Conservation (phyloP, 2,797 vertebrate species). For the Clarias platycephalus region DNA sequence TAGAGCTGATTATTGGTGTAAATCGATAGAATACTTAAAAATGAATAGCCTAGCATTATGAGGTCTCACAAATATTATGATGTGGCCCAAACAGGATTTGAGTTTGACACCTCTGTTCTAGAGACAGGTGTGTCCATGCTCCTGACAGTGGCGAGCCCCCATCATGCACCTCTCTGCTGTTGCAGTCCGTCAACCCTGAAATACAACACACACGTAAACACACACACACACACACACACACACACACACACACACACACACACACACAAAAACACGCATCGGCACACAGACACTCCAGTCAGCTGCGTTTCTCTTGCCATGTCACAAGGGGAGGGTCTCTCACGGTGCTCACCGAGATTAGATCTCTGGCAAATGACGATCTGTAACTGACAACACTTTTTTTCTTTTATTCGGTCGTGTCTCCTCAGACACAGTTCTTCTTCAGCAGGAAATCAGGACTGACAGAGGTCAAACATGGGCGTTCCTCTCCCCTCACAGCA, state of each 20-base stretch:
- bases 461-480: conserved; percentile 52
- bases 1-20: neutral
- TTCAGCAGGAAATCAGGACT: conserved; percentile 48
- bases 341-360: conserved; percentile 58
- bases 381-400: conserved; percentile 55
- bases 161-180: conserved; percentile 48
- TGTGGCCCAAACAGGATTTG: neutral
- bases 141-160: conserved; percentile 48
- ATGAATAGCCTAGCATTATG: neutral
- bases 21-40: conserved; percentile 7
- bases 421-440: conserved; percentile 36
- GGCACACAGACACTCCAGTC: conserved; percentile 27
- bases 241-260: conserved; percentile 24
- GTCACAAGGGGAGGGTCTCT: conserved; percentile 50
- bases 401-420: conserved; percentile 44
- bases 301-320: conserved; percentile 34
- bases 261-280: conserved; percentile 18
- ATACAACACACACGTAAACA: conserved; percentile 31
- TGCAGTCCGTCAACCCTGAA: conserved; percentile 56
- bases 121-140: conserved; percentile 51
- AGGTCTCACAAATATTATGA: neutral
- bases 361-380: conserved; percentile 58
- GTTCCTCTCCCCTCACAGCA: conserved; percentile 42
- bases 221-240: conserved; percentile 23
- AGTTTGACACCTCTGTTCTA: conserved; percentile 31